Evolutionary conservation across 2,797 vertebrate genomes (phyloP).

Genomic region (Anomalospiza imberbis): DNA sequence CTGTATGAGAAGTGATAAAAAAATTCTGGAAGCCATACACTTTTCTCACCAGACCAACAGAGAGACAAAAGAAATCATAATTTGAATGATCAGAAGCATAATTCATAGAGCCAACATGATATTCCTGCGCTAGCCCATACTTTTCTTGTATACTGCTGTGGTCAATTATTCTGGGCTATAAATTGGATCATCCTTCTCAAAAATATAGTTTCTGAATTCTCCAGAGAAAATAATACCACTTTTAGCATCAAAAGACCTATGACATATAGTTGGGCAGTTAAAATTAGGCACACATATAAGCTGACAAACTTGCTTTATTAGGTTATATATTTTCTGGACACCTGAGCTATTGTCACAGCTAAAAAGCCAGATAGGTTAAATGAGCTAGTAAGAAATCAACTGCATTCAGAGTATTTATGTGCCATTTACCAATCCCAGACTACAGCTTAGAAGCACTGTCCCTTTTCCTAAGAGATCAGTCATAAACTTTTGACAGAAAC

Average conservation of each 20-base stretch:
- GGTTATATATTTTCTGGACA: background rate
- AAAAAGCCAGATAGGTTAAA: slow-evolving; percentile 3
- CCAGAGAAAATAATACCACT: background rate
- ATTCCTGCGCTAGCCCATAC: background rate
- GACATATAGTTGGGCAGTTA: background rate
- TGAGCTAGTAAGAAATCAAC: background rate
- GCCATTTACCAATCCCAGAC: background rate
- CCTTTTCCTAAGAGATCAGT: background rate
- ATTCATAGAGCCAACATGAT: background rate
- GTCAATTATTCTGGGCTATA: background rate
- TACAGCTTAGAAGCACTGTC: background rate
- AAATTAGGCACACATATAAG: background rate
- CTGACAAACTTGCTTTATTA: background rate
- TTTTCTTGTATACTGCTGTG: background rate
- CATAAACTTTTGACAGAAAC: background rate
- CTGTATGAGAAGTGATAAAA: background rate
- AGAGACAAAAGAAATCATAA: background rate
- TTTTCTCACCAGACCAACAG: background rate
- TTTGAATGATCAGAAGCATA: background rate
- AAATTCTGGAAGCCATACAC: background rate
- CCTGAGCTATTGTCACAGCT: background rate
- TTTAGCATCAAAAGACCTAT: background rate
- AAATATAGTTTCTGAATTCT: background rate
- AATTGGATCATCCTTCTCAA: background rate
- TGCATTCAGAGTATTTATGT: background rate